Evolutionary conservation across 2,113 vertebrate species (phyloP), one percentile per base, ranked within the genome.

Genomic region (Zosterops hypoxanthus): DNA sequence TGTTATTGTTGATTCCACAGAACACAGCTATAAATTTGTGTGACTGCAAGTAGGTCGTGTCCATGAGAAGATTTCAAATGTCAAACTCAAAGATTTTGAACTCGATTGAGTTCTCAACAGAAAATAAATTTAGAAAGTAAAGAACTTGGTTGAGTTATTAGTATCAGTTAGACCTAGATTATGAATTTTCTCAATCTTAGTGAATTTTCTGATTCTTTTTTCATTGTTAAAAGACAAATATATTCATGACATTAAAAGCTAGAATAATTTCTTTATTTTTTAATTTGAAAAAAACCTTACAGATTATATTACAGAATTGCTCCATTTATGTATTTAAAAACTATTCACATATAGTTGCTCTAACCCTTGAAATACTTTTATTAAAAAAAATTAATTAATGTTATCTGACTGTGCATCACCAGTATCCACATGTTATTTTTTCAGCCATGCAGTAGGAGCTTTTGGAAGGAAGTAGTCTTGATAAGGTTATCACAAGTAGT

Each of bases 231-330:
- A 70, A 81, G 33, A 1, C 10, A 52, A 75, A 85, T 25, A 47
- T 52, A 47, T 8, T 44, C 7, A 49, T 21, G 34, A 2, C 2
- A 64, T 60, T 78, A 73, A 86, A 92, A 47, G 3, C 2, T 16
- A 83, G 21, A 65, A 36, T 41, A 7, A 41, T 66, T 52, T 70
- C 10, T 68, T 78, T 39, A 50, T 19, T 17, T 8, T 36, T 61
- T 50, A 34, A 2, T 46, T 41, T 16, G 4, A 17, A 61, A 53
- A 53, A 69, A 60, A 6, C 0, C 1, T 28, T 41, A 39, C 9
- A 12, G 2, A 60, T 47, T 86, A 89, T 64, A 19, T 31, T 87
- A 24, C 8, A 61, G 64, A 70, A 17, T 46, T 57, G 3, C 9
- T 79, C 3, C 12, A 60, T 6, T 31, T 63, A 42, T 28, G 12